phyloP scores from a whole-genome alignment of 2,113 vertebrate species.

The Neolamprologus caudopunctatus region DNA sequence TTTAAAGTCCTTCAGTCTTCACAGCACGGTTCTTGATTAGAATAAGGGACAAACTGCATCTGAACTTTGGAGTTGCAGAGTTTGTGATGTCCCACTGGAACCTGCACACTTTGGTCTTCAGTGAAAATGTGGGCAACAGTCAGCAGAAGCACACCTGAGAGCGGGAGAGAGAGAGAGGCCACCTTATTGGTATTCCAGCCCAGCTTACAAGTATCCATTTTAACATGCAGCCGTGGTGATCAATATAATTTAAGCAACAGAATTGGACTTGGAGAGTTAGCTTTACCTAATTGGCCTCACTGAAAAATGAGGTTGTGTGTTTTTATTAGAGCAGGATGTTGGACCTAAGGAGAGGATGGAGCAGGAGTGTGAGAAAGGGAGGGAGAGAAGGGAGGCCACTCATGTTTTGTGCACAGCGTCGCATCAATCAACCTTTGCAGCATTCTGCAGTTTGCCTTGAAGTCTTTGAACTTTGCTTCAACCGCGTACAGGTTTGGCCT shows the following conservation, averaged over 20 bases:
- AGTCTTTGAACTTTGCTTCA: not conserved
- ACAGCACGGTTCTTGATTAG: not conserved
- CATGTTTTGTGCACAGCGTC: conserved; percentile 15
- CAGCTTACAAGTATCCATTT: conserved; percentile 67
- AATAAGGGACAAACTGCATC: not conserved
- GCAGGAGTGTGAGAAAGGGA: not conserved
- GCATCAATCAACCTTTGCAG: conserved; percentile 52
- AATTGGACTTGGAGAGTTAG: conserved; percentile 68
- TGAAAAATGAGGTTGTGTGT: conserved; percentile 72
- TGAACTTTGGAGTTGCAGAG: not conserved
- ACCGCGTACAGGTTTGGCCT: not conserved
- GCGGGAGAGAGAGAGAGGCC: not conserved
- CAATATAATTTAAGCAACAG: conserved; percentile 73
- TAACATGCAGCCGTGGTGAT: conserved; percentile 66
- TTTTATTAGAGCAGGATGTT: conserved; percentile 55
- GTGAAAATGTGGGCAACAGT: conserved; percentile 9
- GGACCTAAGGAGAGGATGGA: not conserved
- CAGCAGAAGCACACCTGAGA: conserved; percentile 36
- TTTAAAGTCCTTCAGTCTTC: not conserved
- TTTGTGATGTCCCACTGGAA: not conserved
- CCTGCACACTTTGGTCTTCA: not conserved
- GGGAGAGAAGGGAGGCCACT: not conserved
- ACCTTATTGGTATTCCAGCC: conserved; percentile 54
- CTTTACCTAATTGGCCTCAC: conserved; percentile 74
- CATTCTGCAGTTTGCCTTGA: conserved; percentile 39